Conservation (phyloP, 1,140 invertebrate genomes). For the Sweltsa coloradensis region DNA sequence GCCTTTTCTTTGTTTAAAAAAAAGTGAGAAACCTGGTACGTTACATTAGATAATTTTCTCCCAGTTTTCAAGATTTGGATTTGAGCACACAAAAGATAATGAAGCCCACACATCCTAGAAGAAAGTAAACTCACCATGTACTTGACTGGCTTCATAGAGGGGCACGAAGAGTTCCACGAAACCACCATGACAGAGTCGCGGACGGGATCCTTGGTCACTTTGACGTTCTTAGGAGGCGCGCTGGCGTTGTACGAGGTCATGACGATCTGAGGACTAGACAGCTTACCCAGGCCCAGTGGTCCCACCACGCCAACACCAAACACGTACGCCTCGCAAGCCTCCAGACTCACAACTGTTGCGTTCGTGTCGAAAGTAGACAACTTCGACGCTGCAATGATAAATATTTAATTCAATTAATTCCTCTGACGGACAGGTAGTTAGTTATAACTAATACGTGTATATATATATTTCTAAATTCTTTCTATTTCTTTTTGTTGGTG, state of each 20-base stretch:
- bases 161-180: slow-evolving; percentile 36
- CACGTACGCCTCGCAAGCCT: slow-evolving; percentile 58
- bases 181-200: slow-evolving; percentile 28
- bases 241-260: slow-evolving; percentile 46
- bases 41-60: too few species aligned
- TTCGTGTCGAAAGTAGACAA: slow-evolving; percentile 41
- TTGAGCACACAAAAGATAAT: too few species aligned
- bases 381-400: slow-evolving; percentile 34
- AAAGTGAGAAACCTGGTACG: too few species aligned
- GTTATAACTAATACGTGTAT: too few species aligned
- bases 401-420: neutral
- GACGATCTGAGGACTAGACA: slow-evolving; percentile 38
- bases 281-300: slow-evolving; percentile 47
- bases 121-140: slow-evolving; percentile 37
- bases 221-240: slow-evolving; percentile 43
- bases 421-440: too few species aligned
- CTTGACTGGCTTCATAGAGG: slow-evolving; percentile 33
- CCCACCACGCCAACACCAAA: slow-evolving; percentile 56
- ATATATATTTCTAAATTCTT: too few species aligned
- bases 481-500: too few species aligned
- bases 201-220: slow-evolving; percentile 13
- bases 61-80: too few species aligned
- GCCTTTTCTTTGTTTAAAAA: too few species aligned
- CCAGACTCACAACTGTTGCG: slow-evolving; percentile 43
- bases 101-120: too few species aligned